Base-by-base conservation (phyloP, 2,888 invertebrate genomes). In the Deladenus siricidicola region DNA sequence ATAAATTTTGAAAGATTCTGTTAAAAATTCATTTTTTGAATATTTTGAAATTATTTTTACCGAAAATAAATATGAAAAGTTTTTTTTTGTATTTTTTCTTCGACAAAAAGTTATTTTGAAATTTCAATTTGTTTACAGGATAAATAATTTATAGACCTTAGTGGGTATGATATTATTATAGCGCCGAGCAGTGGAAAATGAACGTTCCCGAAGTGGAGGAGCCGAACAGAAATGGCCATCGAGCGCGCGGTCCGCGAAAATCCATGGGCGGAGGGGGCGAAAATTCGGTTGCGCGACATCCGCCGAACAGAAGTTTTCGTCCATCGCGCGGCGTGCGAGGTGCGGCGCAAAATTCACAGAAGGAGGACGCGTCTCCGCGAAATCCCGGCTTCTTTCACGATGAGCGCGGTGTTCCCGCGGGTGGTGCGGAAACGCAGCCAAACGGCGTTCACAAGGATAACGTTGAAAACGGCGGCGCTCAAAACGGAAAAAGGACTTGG, bases 341-440 rank as follows among this genome's bases (percentile, higher is more conserved):
- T n/a, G 30, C 53, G 23, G 39, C 6, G 39, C 39, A 34, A 34
- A 34, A 6, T 34, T 34, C 39, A 14, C 39, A 14, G 39, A n/a
- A n/a, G n/a, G n/a, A n/a, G n/a, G n/a, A n/a, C n/a, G 6, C 47
- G 23, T 6, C 19, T 21, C 23, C 8, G 10, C 53, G 53, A n/a
- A 53, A 53, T 30, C 53, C 53, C 19, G 53, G 53, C 10, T 53
- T 53, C 19, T 53, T 53, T 4, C 53, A 53, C n/a, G 53, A 53
- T 34, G 53, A 53, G 8, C 28, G 53, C 6, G 34, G 21, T 53
- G 21, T 34, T 34, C 14, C 42, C 17, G 50, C 26, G 50, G 23
- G 26, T 21, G 8, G 4, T 28, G 4, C 50, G 29, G 29, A 50
- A 24, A n/a, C n/a, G n/a, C n/a, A n/a, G n/a, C n/a, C n/a, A n/a